A percentile compares a stretch with the other conserved stretches of the same genome.
Evolutionary conservation across 2,113 vertebrate species (phyloP).

Genomic region (Psittacula cyanocephala): DNA sequence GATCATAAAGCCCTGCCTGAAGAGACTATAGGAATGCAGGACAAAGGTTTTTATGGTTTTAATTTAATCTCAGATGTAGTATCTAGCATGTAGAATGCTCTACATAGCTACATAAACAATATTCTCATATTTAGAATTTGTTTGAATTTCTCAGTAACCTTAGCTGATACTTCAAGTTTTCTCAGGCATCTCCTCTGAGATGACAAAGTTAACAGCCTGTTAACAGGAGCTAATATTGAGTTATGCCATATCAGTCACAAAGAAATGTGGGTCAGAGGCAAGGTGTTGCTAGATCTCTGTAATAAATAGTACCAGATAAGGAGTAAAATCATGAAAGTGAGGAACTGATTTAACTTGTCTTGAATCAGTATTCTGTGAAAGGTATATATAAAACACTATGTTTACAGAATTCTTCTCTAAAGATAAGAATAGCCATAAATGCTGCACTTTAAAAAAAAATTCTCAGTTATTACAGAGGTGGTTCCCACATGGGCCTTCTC

Average conservation of each 20-base stretch:
- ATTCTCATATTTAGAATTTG: neutral
- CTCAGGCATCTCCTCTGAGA: neutral
- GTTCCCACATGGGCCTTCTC: neutral
- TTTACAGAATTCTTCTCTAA: neutral
- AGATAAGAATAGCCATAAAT: neutral
- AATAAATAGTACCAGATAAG: neutral
- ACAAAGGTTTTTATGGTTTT: slow-evolving; percentile 11
- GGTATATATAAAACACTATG: neutral
- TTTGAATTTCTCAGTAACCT: neutral
- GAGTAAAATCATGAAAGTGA: neutral
- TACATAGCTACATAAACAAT: neutral
- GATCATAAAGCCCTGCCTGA: neutral
- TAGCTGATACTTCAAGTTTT: neutral
- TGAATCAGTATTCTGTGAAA: neutral
- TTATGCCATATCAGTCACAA: neutral
- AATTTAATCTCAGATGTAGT: slow-evolving; percentile 21
- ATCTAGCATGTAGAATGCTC: neutral
- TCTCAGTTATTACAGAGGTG: neutral
- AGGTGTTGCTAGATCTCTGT: neutral
- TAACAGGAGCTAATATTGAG: neutral
- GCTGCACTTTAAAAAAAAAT: neutral
- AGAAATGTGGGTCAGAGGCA: neutral
- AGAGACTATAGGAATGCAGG: neutral
- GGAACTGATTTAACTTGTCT: neutral
- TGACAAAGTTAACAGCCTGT: neutral